Percentiles rank a stretch among this genome's conserved stretches.
Evolutionary conservation across 64 coral and sea anemone genomes (phyloP).

Genomic region (Trachythela sp.): DNA sequence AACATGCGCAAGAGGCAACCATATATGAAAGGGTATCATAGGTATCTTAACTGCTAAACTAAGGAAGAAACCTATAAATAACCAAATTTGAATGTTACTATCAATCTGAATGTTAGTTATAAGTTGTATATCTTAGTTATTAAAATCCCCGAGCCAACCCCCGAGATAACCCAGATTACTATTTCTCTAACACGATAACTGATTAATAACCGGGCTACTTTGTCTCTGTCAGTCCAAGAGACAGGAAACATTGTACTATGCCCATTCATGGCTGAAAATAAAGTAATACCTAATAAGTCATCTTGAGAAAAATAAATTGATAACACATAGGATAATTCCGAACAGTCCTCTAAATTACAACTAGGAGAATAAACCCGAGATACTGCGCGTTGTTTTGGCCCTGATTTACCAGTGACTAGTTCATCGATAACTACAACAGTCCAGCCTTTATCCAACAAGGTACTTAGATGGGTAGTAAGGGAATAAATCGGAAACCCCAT

Average conservation of each 20-base stretch:
- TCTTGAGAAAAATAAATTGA: constrained; percentile 39
- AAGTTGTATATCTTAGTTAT: constrained; percentile 27
- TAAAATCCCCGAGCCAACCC: not conserved
- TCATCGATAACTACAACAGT: constrained; percentile 45
- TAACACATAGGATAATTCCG: constrained; percentile 41
- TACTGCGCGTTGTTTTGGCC: constrained; percentile 45
- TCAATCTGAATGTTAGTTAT: too few relatives aligned
- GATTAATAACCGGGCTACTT: constrained; percentile 42
- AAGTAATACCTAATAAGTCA: constrained; percentile 46
- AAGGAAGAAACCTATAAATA: too few relatives aligned
- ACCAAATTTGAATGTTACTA: too few relatives aligned
- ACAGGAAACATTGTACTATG: constrained; percentile 51
- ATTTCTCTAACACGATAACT: constrained; percentile 43
- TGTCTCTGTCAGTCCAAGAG: constrained; percentile 30
- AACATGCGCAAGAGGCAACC: too few relatives aligned
- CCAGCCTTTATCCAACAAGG: constrained; percentile 44
- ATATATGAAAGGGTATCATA: too few relatives aligned
- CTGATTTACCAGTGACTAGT: constrained; percentile 31
- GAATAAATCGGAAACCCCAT: constrained; percentile 46
- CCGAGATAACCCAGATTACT: constrained; percentile 31
- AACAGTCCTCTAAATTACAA: constrained; percentile 46
- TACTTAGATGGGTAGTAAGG: constrained; percentile 37
- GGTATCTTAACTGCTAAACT: too few relatives aligned
- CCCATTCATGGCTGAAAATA: constrained; percentile 51
- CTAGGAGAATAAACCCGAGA: constrained; percentile 47